Conservation (phyloP, 2,888 invertebrate genomes). For the Chouioia cunea region DNA sequence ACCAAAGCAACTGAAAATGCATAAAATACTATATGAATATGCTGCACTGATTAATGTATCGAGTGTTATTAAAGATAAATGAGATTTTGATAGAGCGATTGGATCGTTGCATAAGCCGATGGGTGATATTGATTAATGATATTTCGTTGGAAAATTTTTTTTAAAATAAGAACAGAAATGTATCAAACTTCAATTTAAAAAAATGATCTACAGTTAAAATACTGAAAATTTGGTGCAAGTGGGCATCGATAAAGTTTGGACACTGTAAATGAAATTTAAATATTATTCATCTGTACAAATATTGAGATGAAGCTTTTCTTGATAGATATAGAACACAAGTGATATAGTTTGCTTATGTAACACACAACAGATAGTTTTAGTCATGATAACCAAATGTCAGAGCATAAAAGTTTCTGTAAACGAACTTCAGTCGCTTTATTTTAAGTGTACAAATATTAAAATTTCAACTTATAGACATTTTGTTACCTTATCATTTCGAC, state of each 20-base stretch:
- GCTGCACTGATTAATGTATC: conserved; percentile 29
- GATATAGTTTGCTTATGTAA: no score
- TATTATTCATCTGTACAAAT: no score
- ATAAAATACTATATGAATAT: conserved; percentile 42
- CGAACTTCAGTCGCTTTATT: no score
- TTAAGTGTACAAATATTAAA: no score
- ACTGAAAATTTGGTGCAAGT: neutral
- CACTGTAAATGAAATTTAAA: no score
- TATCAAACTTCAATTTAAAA: neutral
- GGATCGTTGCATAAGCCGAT: conserved; percentile 3
- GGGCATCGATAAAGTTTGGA: neutral
- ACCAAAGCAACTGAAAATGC: conserved; percentile 55
- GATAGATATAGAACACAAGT: no score
- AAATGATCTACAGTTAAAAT: neutral
- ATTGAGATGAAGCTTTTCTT: neutral
- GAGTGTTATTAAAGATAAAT: conserved; percentile 19
- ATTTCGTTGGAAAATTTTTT: neutral
- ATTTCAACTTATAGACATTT: neutral
- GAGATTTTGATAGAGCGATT: neutral
- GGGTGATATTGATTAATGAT: neutral
- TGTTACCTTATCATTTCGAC: conserved; percentile 13
- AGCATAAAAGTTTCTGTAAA: no score
- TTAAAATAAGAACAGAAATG: neutral
- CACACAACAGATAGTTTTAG: no score
- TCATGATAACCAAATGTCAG: no score